Conservation (phyloP, 1,140 invertebrate species). For the Heliconius hermathena region DNA sequence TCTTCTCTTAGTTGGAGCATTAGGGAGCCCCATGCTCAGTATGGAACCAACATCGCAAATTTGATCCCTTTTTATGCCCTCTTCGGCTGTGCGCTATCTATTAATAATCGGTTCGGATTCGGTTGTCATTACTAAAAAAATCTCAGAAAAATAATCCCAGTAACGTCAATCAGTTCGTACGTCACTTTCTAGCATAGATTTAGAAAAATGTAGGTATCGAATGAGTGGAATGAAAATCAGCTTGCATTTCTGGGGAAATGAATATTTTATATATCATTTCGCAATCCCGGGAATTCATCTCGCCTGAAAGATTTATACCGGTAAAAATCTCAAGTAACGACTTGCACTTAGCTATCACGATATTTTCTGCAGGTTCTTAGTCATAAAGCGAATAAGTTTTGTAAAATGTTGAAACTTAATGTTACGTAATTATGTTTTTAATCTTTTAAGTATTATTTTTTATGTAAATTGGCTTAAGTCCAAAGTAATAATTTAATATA, state of each 20-base stretch:
- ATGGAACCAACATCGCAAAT: too few species aligned
- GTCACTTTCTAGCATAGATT: conserved; percentile 5
- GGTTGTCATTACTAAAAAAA: too few species aligned
- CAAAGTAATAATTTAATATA: too few species aligned
- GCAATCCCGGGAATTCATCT: conserved; percentile 71
- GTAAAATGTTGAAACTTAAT: neutral
- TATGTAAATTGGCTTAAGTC: too few species aligned
- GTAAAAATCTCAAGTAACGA: conserved; percentile 67
- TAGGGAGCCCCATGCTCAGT: too few species aligned
- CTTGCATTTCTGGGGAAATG: conserved; percentile 70
- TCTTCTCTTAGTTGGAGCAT: too few species aligned
- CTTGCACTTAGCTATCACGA: conserved; percentile 30
- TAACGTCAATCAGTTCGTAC: neutral
- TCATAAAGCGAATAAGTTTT: neutral
- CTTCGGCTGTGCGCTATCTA: too few species aligned
- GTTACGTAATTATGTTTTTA: neutral
- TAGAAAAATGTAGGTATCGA: conserved; percentile 24
- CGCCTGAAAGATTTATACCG: conserved; percentile 76
- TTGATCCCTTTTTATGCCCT: too few species aligned
- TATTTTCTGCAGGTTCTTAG: conserved; percentile 5
- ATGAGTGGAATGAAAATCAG: conserved; percentile 57
- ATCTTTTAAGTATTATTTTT: neutral
- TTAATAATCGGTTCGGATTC: too few species aligned
- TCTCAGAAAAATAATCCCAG: neutral
- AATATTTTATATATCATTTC: conserved; percentile 79